Conservation (phyloP, 2,113 vertebrate genomes). For the Poicephalus meyeri region DNA sequence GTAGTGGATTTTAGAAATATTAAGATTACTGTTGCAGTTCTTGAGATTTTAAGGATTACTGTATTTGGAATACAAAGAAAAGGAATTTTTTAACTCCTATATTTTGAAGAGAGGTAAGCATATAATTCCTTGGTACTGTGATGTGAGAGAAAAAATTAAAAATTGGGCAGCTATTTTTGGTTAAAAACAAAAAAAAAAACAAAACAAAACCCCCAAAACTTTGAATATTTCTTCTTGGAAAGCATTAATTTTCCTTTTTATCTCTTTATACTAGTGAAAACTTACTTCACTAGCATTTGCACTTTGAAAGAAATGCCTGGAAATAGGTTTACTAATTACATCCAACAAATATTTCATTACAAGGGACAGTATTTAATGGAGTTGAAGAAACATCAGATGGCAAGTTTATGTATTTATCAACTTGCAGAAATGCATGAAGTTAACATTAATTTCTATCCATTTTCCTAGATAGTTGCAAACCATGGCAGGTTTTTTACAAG, state of each 20-base stretch:
- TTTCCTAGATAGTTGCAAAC: not conserved
- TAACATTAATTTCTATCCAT: slow-evolving; percentile 1
- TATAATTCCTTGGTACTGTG: not conserved
- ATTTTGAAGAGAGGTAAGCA: not conserved
- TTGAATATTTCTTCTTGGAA: not conserved
- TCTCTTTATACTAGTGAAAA: not conserved
- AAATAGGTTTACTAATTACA: not conserved
- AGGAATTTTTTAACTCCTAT: not conserved
- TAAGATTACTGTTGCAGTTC: not conserved
- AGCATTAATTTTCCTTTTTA: not conserved
- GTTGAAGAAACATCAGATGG: slow-evolving; percentile 74
- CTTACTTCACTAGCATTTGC: not conserved
- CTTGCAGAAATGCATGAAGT: slow-evolving; percentile 77
- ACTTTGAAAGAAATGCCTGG: not conserved
- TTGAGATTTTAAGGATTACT: not conserved
- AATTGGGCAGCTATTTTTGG: not conserved
- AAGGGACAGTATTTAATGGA: slow-evolving; percentile 80
- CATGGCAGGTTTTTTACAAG: not conserved
- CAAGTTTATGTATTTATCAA: slow-evolving; percentile 77
- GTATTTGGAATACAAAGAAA: not conserved
- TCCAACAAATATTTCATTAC: slow-evolving; percentile 19
- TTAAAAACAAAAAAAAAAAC: not conserved
- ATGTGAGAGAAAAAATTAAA: not conserved
- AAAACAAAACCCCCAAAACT: not conserved
- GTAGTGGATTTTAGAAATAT: not conserved